Percentiles rank a stretch among this genome's conserved stretches.
Conservation (phyloP, 2,797 vertebrate genomes). For the Oreonectes daqikongensis region DNA sequence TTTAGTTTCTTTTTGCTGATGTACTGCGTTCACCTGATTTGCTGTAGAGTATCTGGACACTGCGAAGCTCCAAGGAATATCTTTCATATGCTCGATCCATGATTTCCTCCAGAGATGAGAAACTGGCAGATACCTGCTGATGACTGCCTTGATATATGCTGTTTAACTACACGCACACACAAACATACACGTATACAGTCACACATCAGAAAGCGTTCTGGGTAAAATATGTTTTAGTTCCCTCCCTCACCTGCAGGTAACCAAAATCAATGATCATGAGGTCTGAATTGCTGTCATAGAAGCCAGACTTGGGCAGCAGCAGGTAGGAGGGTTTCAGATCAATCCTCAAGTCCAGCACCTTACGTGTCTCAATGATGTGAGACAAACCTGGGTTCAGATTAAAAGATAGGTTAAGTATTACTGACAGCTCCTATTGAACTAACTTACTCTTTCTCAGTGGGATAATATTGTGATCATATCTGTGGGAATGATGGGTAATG, state of each 20-base stretch:
- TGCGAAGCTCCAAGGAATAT: constrained; percentile 87
- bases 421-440: neutral
- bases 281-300: constrained; percentile 80
- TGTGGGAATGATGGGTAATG: neutral
- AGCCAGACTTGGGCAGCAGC: constrained; percentile 86
- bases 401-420: constrained; percentile 5
- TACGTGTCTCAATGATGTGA: constrained; percentile 92
- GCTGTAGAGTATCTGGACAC: constrained; percentile 90
- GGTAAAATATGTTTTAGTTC: neutral
- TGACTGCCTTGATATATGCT: constrained; percentile 80
- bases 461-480: neutral
- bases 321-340: constrained; percentile 93
- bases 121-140: constrained; percentile 68
- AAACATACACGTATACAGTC: constrained; percentile 14
- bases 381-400: constrained; percentile 77
- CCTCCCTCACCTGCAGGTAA: constrained; percentile 81
- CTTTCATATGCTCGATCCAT: constrained; percentile 97
- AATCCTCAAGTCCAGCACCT: constrained; percentile 89
- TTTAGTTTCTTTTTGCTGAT: neutral
- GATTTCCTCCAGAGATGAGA: constrained; percentile 91
- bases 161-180: constrained; percentile 76
- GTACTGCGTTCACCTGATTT: constrained; percentile 80
- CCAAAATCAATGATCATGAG: constrained; percentile 92
- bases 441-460: neutral
- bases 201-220: neutral